Conservation (phyloP, 2,888 invertebrate species). For the Pecten maximus region DNA sequence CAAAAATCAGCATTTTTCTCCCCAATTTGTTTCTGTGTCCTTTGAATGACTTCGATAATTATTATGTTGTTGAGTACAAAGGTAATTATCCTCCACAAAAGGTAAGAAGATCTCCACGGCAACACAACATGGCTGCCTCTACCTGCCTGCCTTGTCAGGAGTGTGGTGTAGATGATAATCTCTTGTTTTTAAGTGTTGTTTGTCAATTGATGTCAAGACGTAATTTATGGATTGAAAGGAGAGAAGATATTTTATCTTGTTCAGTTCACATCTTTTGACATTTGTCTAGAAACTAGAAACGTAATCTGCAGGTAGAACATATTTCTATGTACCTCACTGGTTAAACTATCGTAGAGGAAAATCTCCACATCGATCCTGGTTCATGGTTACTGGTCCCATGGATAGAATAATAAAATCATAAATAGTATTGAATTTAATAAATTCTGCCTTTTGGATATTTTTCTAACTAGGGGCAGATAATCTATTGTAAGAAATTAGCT, state of each 20-base stretch:
- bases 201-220: not conserved
- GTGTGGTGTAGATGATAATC: not conserved
- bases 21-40: slow-evolving; percentile 15
- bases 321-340: no score
- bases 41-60: not conserved
- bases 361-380: no score
- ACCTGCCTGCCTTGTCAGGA: not conserved
- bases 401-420: no score
- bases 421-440: no score
- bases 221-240: slow-evolving; percentile 4
- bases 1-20: not conserved
- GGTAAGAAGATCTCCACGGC: slow-evolving; percentile 27
- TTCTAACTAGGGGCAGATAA: no score
- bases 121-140: slow-evolving; percentile 2
- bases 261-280: not conserved
- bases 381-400: no score
- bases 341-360: no score
- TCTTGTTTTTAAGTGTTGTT: slow-evolving; percentile 9
- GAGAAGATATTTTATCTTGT: not conserved
- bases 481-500: no score
- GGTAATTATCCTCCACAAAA: slow-evolving; percentile 16
- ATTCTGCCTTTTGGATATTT: no score
- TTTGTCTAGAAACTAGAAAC: not conserved
- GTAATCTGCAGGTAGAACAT: not conserved
- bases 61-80: slow-evolving; percentile 7